These are phyloP conservation scores for Sardinella longiceps DNA, from an alignment of 2,797 vertebrate genomes.

Conservation along the genomic window DNA sequence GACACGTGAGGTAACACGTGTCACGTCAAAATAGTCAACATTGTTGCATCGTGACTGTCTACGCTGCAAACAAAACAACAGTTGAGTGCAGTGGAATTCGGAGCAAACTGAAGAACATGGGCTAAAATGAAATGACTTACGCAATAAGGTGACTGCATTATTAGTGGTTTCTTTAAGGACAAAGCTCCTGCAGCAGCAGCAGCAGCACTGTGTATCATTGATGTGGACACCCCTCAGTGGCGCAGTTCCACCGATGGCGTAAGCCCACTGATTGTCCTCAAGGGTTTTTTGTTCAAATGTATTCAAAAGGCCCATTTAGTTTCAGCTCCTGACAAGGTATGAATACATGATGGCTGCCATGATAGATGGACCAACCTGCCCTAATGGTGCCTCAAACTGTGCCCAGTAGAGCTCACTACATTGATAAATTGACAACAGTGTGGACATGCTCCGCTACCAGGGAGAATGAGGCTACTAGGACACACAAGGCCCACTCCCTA, in stretches of 20 bases:
- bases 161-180: neutral
- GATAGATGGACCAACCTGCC: constrained; percentile 99
- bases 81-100: neutral
- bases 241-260: neutral
- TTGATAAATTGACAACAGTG: constrained; percentile 99
- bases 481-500: constrained; percentile 70
- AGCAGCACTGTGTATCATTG: neutral
- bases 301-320: constrained; percentile 98
- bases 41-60: neutral
- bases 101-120: neutral
- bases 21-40: neutral
- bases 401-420: constrained; percentile 99
- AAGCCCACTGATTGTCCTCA: constrained; percentile 89
- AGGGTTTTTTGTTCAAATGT: constrained; percentile 97
- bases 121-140: neutral
- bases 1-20: neutral
- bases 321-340: constrained; percentile 90
- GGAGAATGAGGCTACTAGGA: constrained; percentile 94
- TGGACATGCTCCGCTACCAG: constrained; percentile 94
- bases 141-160: neutral
- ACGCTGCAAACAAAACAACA: neutral
- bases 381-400: constrained; percentile 99
- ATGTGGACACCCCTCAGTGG: neutral
- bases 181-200: neutral
- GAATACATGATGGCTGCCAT: constrained; percentile 95